Evolutionary conservation across 1,140 invertebrate species (phyloP), one percentile per base, ranked within the genome.

Genomic region (Teleogryllus occipitalis): DNA sequence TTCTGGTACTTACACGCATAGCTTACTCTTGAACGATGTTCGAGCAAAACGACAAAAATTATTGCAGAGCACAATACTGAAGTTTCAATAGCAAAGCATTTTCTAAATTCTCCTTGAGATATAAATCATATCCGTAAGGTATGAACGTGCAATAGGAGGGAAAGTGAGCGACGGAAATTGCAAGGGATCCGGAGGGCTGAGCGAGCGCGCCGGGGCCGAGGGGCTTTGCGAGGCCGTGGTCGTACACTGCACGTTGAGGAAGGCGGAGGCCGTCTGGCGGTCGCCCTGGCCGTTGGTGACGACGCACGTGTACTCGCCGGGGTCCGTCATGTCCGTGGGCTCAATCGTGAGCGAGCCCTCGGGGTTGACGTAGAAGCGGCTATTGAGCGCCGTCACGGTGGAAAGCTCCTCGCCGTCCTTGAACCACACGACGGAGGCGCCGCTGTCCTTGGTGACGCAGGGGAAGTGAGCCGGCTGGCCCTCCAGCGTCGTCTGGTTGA

Each of bases 171-270:
- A 5, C 5, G 27, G 27, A 2, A 39, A 39, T 39, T 2, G 1
- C 1, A 39, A 39, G 27, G 27, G 27, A 5, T 39, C 27, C 27
- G n/a, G n/a, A n/a, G n/a, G n/a, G n/a, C n/a, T n/a, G n/a, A n/a
- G n/a, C n/a, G n/a, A n/a, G n/a, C n/a, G n/a, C n/a, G n/a, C n/a
- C n/a, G n/a, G n/a, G n/a, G n/a, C n/a, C 27, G 27, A 5, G 27
- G 27, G 27, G 5, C 27, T 5, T 5, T 39, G 27, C 27, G 27
- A 5, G 27, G 27, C 27, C 27, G 27, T 1, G 27, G 27, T 5
- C 91, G 92, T 87, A 98, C 97, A 98, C 89, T 97, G 96, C 81
- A 99, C 95, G 86, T 98, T 96, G 76, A 99, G 91, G 87, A 93
- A 97, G 76, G 96, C 97, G 78, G 90, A 91, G 48, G 96, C 96